Conservation (phyloP, 2,888 invertebrate genomes). For the Pterobdella sp. region DNA sequence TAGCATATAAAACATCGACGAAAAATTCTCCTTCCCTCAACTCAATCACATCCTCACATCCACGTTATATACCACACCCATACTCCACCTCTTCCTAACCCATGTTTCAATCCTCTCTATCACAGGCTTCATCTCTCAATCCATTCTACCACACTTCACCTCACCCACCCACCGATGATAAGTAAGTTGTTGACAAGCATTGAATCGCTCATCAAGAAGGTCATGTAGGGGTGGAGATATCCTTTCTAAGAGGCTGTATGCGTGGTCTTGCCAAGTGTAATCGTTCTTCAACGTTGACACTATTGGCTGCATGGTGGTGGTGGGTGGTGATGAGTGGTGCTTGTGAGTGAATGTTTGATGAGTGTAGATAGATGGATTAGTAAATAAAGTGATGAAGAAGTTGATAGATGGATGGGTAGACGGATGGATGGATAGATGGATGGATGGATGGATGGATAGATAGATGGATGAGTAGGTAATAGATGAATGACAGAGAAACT, state of each 20-base stretch:
- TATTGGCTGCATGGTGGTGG: neutral
- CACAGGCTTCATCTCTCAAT: neutral
- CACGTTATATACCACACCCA: neutral
- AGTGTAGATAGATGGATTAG: no score
- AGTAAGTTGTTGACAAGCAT: slow-evolving; percentile 72
- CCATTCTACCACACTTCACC: neutral
- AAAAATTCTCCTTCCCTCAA: neutral
- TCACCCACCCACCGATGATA: slow-evolving; percentile 58
- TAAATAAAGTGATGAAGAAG: no score
- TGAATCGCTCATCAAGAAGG: slow-evolving; percentile 74
- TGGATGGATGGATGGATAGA: no score
- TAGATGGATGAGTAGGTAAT: no score
- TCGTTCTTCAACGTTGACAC: slow-evolving; percentile 52
- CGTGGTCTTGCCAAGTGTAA: slow-evolving; percentile 83
- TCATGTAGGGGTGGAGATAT: slow-evolving; percentile 73
- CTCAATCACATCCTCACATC: neutral
- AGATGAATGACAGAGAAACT: no score
- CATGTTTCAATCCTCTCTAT: neutral
- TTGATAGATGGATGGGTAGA: no score
- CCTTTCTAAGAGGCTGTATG: slow-evolving; percentile 74
- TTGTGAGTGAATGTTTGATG: no score
- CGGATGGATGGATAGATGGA: no score
- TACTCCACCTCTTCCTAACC: neutral
- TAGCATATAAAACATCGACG: no score
- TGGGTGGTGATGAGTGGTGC: no score